Evolutionary conservation across 2,797 vertebrate species (phyloP).

Genomic region (Melanotaenia maccullochi): DNA sequence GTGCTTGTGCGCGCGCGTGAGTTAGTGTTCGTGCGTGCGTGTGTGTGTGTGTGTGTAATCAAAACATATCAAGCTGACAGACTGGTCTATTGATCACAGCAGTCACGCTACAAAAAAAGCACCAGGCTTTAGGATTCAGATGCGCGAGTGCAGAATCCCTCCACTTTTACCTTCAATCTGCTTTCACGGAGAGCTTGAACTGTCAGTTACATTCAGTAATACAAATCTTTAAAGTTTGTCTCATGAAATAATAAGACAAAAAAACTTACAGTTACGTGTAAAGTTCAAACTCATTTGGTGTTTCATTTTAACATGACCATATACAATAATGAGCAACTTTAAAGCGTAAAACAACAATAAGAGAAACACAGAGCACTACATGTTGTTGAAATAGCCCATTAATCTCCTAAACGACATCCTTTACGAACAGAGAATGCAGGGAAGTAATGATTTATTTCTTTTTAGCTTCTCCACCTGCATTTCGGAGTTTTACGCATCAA

Average conservation of each 20-base stretch:
- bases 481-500: slow-evolving; percentile 11
- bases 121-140: slow-evolving; percentile 16
- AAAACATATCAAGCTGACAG: slow-evolving; percentile 51
- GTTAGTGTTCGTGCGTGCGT: not conserved
- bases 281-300: not conserved
- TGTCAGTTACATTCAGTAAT: not conserved
- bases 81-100: slow-evolving; percentile 51
- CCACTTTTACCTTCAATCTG: slow-evolving; percentile 19
- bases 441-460: not conserved
- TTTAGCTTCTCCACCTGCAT: not conserved
- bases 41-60: slow-evolving; percentile 23
- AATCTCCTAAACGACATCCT: not conserved
- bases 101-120: slow-evolving; percentile 19
- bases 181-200: not conserved
- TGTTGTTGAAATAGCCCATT: not conserved
- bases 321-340: not conserved
- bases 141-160: slow-evolving; percentile 14
- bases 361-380: not conserved
- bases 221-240: not conserved
- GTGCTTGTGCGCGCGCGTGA: slow-evolving; percentile 21
- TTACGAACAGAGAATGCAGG: not conserved
- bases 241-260: not conserved
- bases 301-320: not conserved
- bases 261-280: not conserved
- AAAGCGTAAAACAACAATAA: not conserved